These are phyloP conservation scores for Lytechinus pictus DNA, from an alignment of 35 echinoderm and acorn worm species.

Conservation along the genomic window DNA sequence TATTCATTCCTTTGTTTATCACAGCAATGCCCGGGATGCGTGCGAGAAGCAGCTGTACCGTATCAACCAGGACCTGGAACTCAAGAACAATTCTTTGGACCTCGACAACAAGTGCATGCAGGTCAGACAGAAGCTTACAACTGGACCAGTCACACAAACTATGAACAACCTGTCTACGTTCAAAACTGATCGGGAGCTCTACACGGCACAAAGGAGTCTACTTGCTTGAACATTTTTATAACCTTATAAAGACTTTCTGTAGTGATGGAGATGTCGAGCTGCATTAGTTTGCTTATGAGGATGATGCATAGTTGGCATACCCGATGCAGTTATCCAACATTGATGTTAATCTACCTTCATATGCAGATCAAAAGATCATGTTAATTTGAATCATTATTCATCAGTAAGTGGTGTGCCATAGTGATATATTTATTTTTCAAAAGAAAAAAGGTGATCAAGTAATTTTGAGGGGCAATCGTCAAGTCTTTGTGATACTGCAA, in stretches of 20 bases:
- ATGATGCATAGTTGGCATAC: neutral
- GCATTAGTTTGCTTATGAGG: neutral
- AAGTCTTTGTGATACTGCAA: neutral
- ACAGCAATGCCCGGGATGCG: conserved; percentile 92
- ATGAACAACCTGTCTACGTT: conserved; percentile 92
- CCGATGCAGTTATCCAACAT: neutral
- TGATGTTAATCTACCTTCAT: neutral
- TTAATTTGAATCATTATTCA: neutral
- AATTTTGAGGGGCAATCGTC: neutral
- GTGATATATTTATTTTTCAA: neutral
- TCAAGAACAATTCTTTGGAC: conserved; percentile 97
- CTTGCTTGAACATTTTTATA: conserved; percentile 14
- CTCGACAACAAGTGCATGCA: conserved; percentile 98
- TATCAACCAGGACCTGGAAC: conserved; percentile 89
- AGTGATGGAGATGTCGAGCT: neutral
- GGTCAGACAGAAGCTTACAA: conserved; percentile 70
- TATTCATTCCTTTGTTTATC: neutral
- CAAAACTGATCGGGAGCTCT: conserved; percentile 86
- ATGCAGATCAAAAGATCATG: neutral
- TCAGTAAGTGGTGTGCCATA: neutral
- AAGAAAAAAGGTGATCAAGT: neutral
- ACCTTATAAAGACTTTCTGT: neutral
- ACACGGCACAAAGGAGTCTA: conserved; percentile 64
- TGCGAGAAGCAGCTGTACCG: conserved; percentile 93
- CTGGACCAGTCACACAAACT: conserved; percentile 75